Base-by-base conservation (phyloP, 2,797 vertebrate species). In the Borostomias antarcticus region DNA sequence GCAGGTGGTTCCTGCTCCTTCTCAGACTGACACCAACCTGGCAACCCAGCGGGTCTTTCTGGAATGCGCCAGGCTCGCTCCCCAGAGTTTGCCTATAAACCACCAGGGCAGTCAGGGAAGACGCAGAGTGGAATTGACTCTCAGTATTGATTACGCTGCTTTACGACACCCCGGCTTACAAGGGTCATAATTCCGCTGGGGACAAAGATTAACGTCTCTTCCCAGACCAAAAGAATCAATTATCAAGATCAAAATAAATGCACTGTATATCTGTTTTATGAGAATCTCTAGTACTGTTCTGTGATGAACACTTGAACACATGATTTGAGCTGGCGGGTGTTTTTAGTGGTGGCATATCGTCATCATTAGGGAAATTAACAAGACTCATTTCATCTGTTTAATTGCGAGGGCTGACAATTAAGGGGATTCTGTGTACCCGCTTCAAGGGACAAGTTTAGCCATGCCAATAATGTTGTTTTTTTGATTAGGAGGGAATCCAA, bases 401-500 rank as follows among this genome's bases (percentile, higher is more conserved):
- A 69, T 54, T 65, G 71, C 60, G 43, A 75, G 70, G 59, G 48
- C 74, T 70, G 56, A 66, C 66, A 62, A 75, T 79, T 82, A 85
- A 85, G 66, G 76, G 69, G 77, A 84, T 86, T 82, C 78, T 67
- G 70, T 1, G 17, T 60, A 25, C 43, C 70, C 82, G 52, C 71
- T 83, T 84, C 79, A 62, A 40, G 43, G 77, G 68, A 77, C 72
- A 68, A 4, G 58, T 77, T 86, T 72, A 85, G 81, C 76, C 83
- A 83, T 73, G 77, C 72, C 63, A 80, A 78, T 82, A 80, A 82
- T 61, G 53, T 71, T 61, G 53, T 71, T 73, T 71, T 75, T 68
- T 60, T 80, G 77, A 85, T 85, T 80, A 80, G 70, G 65, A 80
- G 70, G 53, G n/a, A 78, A 77, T 76, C 74, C 69, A 78, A 77